Percentiles rank a stretch among this genome's conserved stretches.
Evolutionary conservation across 2,113 vertebrate species (phyloP).

Genomic region (Arizona elegans): DNA sequence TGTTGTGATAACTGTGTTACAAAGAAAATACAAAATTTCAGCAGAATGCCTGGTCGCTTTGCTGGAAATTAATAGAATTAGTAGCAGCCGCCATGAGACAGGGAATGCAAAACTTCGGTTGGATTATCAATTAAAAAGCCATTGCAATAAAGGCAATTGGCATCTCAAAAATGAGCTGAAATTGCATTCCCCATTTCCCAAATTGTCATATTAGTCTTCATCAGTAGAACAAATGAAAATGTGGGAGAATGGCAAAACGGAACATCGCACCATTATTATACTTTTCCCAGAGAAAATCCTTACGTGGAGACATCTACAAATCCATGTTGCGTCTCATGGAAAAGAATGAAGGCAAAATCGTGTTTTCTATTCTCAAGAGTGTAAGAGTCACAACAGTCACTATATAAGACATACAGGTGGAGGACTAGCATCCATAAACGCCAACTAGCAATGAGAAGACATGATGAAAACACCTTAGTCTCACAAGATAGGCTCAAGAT

Average conservation of each 20-base stretch:
- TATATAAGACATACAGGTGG: neutral
- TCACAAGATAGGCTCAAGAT: too few relatives aligned
- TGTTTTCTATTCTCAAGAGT: neutral
- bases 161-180: constrained; percentile 61
- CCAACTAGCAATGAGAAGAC: too few relatives aligned
- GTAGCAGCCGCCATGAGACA: constrained; percentile 52
- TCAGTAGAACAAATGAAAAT: constrained; percentile 64
- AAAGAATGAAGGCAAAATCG: neutral
- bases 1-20: constrained; percentile 60
- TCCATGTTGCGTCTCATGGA: neutral
- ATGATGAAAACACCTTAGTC: too few relatives aligned
- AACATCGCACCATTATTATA: constrained; percentile 73
- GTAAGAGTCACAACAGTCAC: neutral
- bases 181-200: constrained; percentile 60
- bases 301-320: neutral
- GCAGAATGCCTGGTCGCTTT: constrained; percentile 43
- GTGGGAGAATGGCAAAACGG: constrained; percentile 65
- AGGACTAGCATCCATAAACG: too few relatives aligned
- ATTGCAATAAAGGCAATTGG: constrained; percentile 64
- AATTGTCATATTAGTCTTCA: constrained; percentile 64
- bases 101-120: constrained; percentile 56
- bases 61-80: constrained; percentile 64
- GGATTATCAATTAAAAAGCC: constrained; percentile 66
- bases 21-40: constrained; percentile 58
- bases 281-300: constrained; percentile 66